Evolutionary conservation across 2,888 invertebrate species (phyloP), one percentile per base, ranked within the genome.

Genomic region (Drosophila pegasa): DNA sequence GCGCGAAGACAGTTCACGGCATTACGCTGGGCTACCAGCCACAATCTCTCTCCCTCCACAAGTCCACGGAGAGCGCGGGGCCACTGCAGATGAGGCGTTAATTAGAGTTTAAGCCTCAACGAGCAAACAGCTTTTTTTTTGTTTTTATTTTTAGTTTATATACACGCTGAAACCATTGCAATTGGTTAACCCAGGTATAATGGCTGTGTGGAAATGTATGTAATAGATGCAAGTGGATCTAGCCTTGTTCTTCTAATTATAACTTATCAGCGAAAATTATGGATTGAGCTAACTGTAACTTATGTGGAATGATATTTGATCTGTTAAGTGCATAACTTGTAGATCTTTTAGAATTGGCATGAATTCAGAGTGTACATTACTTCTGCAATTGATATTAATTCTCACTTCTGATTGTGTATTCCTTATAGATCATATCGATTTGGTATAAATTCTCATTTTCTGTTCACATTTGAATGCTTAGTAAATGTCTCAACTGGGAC

Each of bases 61-160:
- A 22, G 20, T 12, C 22, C 12, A 20, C 9, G 9, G 10, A 25
- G 37, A 18, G 12, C 14, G 48, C n/a, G 25, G 51, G 14, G 61
- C 29, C 57, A 58, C 35, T 48, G 35, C 80, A 75, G 69, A 70
- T 80, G 83, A 85, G 87, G 89, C 89, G 77, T 89, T 86, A 86
- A 86, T 86, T 89, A 89, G 89, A 89, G 86, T 87, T 89, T 87
- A 88, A 85, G 73, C 72, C 80, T 75, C 75, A 58, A 51, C 71
- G 58, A 40, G 40, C 35, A 58, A 58, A 60, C 70, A 80, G 62
- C 62, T 62, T 35, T 14, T 47, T 58, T 20, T 50, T 71, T 58
- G 1, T 58, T 75, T 3, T 45, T 27, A 45, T 16, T 75, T 66
- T 78, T n/a, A n/a, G n/a, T n/a, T 81, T 87, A 14, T 31, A 9